These are phyloP conservation scores for Pseudolaguvia tuberculata DNA, from an alignment of 2,113 vertebrate species.

Conservation along the genomic window DNA sequence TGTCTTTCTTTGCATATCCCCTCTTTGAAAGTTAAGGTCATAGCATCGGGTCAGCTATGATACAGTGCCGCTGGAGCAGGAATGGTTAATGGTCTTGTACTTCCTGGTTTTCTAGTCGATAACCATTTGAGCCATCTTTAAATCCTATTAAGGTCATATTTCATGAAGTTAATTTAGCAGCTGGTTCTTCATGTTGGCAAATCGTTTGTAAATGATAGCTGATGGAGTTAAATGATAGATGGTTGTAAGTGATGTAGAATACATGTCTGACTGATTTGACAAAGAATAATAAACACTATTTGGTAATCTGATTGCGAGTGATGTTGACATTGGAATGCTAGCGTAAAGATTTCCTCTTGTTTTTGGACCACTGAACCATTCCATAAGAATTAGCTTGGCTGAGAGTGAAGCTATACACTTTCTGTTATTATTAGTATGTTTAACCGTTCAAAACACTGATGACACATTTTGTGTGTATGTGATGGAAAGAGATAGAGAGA, in stretches of 20 bases:
- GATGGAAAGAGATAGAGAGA: background rate
- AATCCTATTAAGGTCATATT: too few species aligned
- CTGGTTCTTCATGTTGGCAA: background rate
- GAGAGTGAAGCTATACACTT: background rate
- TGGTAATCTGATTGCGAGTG: background rate
- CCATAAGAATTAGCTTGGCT: background rate
- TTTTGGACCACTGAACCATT: background rate
- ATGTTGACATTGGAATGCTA: background rate
- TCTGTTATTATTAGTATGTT: background rate
- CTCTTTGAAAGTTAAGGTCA: too few species aligned
- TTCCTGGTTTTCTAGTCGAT: too few species aligned
- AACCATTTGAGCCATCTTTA: too few species aligned
- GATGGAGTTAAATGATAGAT: background rate
- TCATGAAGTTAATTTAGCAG: background rate
- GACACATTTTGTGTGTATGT: background rate
- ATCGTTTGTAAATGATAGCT: background rate
- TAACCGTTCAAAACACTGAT: constrained; percentile 7
- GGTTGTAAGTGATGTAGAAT: background rate
- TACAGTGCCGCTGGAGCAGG: too few species aligned
- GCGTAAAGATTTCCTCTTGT: background rate
- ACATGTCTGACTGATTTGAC: background rate
- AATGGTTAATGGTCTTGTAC: too few species aligned
- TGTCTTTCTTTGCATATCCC: too few species aligned
- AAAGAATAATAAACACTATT: background rate
- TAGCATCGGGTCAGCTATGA: too few species aligned